These are phyloP conservation scores for Propithecus coquereli DNA, from an alignment of 2,113 vertebrate genomes.

Conservation along the genomic window DNA sequence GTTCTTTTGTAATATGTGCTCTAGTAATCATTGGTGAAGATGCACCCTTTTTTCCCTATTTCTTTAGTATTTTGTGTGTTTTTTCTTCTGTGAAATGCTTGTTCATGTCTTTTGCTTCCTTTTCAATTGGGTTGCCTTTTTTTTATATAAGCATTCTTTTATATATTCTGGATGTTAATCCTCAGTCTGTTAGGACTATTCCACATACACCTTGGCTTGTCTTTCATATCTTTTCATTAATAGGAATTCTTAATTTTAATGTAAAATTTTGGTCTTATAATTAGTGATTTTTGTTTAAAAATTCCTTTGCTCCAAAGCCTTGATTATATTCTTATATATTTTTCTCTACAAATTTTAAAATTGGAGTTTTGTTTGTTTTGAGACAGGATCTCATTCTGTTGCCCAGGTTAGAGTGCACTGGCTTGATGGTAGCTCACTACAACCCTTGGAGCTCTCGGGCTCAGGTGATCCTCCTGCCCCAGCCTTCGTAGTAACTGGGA, in stretches of 20 bases:
- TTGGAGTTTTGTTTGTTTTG: no score
- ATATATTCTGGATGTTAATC: not conserved
- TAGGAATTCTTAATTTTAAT: not conserved
- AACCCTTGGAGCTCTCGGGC: no score
- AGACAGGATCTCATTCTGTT: no score
- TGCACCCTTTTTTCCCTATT: not conserved
- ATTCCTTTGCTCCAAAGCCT: not conserved
- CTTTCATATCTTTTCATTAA: not conserved
- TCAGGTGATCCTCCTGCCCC: no score
- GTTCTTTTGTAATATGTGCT: not conserved
- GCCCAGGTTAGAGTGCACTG: no score
- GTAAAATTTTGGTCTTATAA: not conserved
- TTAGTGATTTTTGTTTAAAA: slow-evolving; percentile 3
- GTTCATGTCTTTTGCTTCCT: not conserved
- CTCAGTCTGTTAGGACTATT: not conserved
- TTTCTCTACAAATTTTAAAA: not conserved
- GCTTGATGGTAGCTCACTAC: no score
- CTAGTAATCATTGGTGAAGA: not conserved
- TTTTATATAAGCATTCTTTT: not conserved
- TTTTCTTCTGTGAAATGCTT: not conserved
- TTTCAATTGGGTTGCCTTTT: not conserved
- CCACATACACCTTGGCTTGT: not conserved
- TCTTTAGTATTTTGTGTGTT: not conserved
- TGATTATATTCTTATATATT: not conserved
- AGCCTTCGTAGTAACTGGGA: no score